These are phyloP conservation scores for Dione vanillae DNA, from an alignment of 2,888 invertebrate genomes.

Conservation along the genomic window DNA sequence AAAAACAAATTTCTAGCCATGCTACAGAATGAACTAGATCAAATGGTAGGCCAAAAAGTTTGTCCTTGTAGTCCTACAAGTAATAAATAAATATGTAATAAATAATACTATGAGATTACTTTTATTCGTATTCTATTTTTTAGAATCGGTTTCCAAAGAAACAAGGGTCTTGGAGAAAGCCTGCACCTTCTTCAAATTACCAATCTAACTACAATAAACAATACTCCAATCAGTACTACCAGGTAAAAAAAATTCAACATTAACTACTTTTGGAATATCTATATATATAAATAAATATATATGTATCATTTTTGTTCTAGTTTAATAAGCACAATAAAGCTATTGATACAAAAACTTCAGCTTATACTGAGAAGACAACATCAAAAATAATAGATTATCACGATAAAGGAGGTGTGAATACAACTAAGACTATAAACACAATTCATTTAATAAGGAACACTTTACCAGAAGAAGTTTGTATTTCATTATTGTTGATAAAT, in stretches of 20 bases:
- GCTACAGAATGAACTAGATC: no score
- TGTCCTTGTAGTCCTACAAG: no score
- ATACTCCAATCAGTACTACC: slow-evolving; percentile 74
- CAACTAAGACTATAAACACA: slow-evolving; percentile 52
- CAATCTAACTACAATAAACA: slow-evolving; percentile 67
- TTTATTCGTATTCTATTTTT: slow-evolving; percentile 46
- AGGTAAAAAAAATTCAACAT: slow-evolving; percentile 65
- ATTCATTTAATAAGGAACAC: slow-evolving; percentile 53
- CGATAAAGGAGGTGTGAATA: slow-evolving; percentile 53
- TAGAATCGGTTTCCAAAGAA: slow-evolving; percentile 77
- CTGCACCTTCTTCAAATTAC: slow-evolving; percentile 60
- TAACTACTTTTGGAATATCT: slow-evolving; percentile 62
- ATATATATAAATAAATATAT: no score
- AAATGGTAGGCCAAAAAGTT: no score
- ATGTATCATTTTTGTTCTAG: slow-evolving; percentile 53
- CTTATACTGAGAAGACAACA: slow-evolving; percentile 55
- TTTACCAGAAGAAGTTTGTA: slow-evolving; percentile 59
- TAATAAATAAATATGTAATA: no score
- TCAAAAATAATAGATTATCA: slow-evolving; percentile 54
- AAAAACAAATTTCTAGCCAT: no score
- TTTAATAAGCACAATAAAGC: slow-evolving; percentile 55
- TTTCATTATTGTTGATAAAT: neutral
- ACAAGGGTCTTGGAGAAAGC: slow-evolving; percentile 78
- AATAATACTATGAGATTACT: no score
- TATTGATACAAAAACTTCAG: slow-evolving; percentile 57